phyloP scores from a whole-genome alignment of 2,113 vertebrate species.

The Chionomys nivalis region DNA sequence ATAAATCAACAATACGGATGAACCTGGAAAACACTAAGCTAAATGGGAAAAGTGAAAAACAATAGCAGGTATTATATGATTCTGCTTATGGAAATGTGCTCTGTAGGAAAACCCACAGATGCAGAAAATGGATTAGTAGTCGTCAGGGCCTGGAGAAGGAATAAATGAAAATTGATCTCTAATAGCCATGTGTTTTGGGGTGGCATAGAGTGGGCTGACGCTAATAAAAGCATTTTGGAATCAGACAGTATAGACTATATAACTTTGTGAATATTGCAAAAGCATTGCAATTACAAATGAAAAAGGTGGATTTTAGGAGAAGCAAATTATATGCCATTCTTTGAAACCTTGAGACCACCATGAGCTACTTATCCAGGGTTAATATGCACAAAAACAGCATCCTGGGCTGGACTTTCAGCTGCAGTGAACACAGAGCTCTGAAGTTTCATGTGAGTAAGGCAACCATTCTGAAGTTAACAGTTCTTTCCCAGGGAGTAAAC shows the following conservation, averaged over 20 bases:
- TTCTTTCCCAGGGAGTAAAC: slow-evolving; percentile 7
- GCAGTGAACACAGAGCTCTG: not conserved
- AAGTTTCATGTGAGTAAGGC: not conserved
- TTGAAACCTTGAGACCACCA: not conserved
- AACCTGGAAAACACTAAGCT: not conserved
- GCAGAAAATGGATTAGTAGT: not conserved
- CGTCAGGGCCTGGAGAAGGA: not conserved
- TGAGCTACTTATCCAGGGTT: not conserved
- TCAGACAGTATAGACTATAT: not conserved
- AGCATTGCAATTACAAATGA: not conserved
- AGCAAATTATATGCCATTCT: not conserved
- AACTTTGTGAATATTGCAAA: not conserved
- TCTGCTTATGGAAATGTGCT: not conserved
- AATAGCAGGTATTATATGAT: not conserved
- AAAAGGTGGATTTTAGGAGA: not conserved
- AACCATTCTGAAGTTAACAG: not conserved
- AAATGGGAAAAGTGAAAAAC: not conserved
- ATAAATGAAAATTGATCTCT: not conserved
- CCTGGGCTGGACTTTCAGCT: not conserved
- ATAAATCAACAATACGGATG: not conserved
- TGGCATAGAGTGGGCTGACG: not conserved
- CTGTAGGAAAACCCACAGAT: not conserved
- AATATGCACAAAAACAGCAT: not conserved
- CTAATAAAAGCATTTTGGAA: not conserved
- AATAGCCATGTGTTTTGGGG: not conserved